These are phyloP conservation scores for Drosophila paulistorum DNA, from an alignment of 1,140 invertebrate species.

Conservation along the genomic window DNA sequence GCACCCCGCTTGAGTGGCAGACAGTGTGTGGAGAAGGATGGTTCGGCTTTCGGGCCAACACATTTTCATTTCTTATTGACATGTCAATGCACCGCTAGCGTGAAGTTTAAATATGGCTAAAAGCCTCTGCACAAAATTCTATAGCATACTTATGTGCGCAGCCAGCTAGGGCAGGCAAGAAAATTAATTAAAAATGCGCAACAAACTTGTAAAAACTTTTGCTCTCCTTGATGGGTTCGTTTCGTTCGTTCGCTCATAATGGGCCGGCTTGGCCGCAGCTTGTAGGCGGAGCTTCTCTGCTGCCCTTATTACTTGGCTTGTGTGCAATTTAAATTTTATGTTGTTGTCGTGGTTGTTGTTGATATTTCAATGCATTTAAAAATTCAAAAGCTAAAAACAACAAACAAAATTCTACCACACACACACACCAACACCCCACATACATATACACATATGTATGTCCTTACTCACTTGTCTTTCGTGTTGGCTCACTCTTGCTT, in stretches of 20 bases:
- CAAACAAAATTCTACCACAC: slow-evolving; percentile 35
- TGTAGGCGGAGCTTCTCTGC: slow-evolving; percentile 1
- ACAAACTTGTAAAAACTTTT: slow-evolving; percentile 44
- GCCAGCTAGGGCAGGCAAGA: slow-evolving; percentile 22
- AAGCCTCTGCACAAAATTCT: slow-evolving; percentile 42
- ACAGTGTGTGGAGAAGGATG: background rate
- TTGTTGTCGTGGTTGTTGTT: background rate
- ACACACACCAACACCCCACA: background rate
- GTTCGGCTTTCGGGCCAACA: slow-evolving; percentile 11
- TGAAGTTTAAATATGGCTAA: slow-evolving; percentile 53
- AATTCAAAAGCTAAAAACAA: slow-evolving; percentile 62
- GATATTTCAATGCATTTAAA: slow-evolving; percentile 68
- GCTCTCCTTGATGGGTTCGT: background rate
- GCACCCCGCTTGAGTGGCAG: background rate
- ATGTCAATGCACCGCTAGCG: slow-evolving; percentile 64
- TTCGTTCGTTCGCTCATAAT: too few relatives aligned
- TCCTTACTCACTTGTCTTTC: background rate
- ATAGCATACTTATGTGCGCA: slow-evolving; percentile 39
- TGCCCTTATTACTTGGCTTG: slow-evolving; percentile 31
- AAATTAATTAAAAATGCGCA: slow-evolving; percentile 71
- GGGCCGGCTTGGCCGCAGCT: background rate
- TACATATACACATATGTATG: background rate
- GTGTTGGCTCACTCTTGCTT: slow-evolving; percentile 14
- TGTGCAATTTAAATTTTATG: slow-evolving; percentile 51
- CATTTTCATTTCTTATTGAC: slow-evolving; percentile 69